Evolutionary conservation across 30 jellyfish, hydroid and myxozoan species (phyloP).

Genomic region (Chrysaora quinquecirrha): DNA sequence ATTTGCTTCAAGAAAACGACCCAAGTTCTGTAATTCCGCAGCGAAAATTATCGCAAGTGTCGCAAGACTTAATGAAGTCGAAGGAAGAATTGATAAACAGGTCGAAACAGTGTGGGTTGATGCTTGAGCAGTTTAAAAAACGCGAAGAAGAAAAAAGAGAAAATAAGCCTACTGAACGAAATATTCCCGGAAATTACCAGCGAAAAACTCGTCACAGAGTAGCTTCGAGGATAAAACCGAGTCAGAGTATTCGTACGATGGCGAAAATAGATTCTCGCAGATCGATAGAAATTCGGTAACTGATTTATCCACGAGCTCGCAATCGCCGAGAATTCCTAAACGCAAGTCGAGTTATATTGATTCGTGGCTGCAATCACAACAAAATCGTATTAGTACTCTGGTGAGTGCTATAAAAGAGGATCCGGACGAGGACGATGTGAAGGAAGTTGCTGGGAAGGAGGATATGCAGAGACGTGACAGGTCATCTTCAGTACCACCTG

Average conservation of each 20-base stretch:
- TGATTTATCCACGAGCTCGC: too few species aligned
- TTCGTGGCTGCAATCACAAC: constrained; percentile 85
- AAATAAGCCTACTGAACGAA: too few species aligned
- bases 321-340: constrained; percentile 47
- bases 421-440: constrained; percentile 39
- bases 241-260: not conserved
- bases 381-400: constrained; percentile 72
- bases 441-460: not conserved
- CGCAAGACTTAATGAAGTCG: constrained; percentile 68
- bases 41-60: constrained; percentile 38
- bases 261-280: not conserved
- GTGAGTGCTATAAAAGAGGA: constrained; percentile 83
- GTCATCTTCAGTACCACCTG: constrained; percentile 44
- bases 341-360: constrained; percentile 69
- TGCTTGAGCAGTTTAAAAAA: constrained; percentile 50
- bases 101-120: constrained; percentile 57
- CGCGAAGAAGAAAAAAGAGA: constrained; percentile 14
- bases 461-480: constrained; percentile 1
- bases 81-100: constrained; percentile 68
- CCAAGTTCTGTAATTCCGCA: constrained; percentile 15
- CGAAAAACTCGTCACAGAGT: not conserved
- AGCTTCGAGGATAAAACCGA: not conserved
- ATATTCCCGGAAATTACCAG: too few species aligned
- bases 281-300: too few species aligned
- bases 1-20: constrained; percentile 21